Percentiles rank a stretch among this genome's conserved stretches.
Evolutionary conservation across 53 echinoderm and acorn worm genomes (phyloP).

Genomic region (Apostichopus leukothele): DNA sequence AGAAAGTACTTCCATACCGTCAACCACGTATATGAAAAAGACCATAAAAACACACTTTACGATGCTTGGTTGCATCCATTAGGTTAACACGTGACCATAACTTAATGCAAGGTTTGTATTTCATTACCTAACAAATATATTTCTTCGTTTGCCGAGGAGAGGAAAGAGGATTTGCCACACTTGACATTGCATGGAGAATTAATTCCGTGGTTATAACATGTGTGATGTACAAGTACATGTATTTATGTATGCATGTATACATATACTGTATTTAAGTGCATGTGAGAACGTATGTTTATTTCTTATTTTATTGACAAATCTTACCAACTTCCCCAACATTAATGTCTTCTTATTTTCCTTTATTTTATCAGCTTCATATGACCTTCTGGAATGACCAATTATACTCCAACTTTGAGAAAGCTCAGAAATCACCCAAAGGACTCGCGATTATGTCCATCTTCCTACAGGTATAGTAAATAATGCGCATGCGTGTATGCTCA

Average conservation of each 20-base stretch:
- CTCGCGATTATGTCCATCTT: slow-evolving; percentile 41
- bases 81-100: slow-evolving; percentile 16
- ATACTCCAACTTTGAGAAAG: slow-evolving; percentile 24
- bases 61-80: neutral
- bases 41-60: neutral
- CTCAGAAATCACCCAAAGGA: slow-evolving; percentile 20
- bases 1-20: neutral
- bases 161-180: too few relatives aligned
- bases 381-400: slow-evolving; percentile 41
- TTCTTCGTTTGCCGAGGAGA: too few relatives aligned
- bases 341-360: neutral
- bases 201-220: too few relatives aligned
- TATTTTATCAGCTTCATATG: slow-evolving; percentile 17
- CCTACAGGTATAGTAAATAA: slow-evolving; percentile 34
- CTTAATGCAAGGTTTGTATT: neutral
- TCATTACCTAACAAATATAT: too few relatives aligned
- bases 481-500: too few relatives aligned
- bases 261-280: too few relatives aligned
- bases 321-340: too few relatives aligned
- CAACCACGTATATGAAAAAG: neutral
- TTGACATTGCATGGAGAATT: too few relatives aligned
- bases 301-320: too few relatives aligned
- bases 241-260: too few relatives aligned
- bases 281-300: too few relatives aligned
- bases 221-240: too few relatives aligned